Percentiles rank a stretch among this genome's conserved stretches.
Conservation (phyloP, 2,888 invertebrate species). For the Aricia artaxerxes region DNA sequence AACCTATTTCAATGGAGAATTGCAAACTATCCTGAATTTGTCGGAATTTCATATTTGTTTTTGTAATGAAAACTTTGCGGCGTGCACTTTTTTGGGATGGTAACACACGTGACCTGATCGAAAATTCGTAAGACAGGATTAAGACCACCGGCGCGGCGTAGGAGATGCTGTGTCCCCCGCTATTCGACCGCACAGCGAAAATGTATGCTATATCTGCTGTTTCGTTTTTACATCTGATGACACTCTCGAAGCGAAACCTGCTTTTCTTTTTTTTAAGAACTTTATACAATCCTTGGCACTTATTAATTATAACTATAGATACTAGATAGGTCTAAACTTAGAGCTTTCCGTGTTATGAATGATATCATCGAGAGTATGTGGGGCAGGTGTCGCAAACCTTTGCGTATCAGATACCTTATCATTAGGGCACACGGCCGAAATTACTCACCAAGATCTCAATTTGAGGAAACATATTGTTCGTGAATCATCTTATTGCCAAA, state of each 20-base stretch:
- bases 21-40: neutral
- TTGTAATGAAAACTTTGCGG: neutral
- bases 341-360: conserved; percentile 23
- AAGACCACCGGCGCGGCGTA: too few relatives aligned
- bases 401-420: conserved; percentile 50
- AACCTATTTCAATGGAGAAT: neutral
- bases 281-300: too few relatives aligned
- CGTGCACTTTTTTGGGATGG: neutral
- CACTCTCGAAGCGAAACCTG: too few relatives aligned
- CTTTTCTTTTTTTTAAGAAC: too few relatives aligned
- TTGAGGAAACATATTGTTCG: neutral
- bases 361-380: conserved; percentile 65
- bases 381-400: conserved; percentile 64
- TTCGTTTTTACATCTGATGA: too few relatives aligned
- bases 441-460: conserved; percentile 1
- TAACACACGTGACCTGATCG: neutral
- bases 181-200: too few relatives aligned
- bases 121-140: neutral
- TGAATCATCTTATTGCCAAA: conserved; percentile 24
- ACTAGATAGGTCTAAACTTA: conserved; percentile 6
- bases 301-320: too few relatives aligned
- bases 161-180: too few relatives aligned
- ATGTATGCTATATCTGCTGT: too few relatives aligned
- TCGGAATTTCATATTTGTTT: neutral
- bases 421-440: conserved; percentile 35